phyloP scores from a whole-genome alignment of 1,140 invertebrate species.

The Cryptotermes secundus region DNA sequence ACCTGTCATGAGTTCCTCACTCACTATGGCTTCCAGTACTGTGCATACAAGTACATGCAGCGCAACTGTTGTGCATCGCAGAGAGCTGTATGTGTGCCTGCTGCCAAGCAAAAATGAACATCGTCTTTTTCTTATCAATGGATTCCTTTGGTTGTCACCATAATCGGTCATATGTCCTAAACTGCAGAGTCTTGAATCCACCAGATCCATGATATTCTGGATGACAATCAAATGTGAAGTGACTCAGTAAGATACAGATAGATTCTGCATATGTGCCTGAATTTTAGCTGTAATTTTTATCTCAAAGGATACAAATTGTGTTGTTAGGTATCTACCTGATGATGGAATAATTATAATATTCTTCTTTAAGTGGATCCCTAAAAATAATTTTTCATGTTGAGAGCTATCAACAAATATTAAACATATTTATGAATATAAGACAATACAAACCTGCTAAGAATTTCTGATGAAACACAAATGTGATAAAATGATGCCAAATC shows the following conservation, averaged over 20 bases:
- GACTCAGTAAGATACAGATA: background rate
- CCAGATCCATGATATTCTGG: too few species aligned
- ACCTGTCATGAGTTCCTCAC: slow-evolving; percentile 51
- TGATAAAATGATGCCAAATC: slow-evolving; percentile 1
- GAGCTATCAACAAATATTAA: background rate
- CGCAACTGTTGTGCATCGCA: slow-evolving; percentile 52
- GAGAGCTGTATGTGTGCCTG: slow-evolving; percentile 37
- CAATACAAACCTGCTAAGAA: too few species aligned
- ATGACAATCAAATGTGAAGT: background rate
- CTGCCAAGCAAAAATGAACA: background rate
- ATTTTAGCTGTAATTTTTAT: background rate
- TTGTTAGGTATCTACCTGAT: background rate
- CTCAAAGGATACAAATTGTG: background rate
- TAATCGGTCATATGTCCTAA: too few species aligned
- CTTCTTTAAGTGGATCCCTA: background rate
- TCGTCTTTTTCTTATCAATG: background rate
- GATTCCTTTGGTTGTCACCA: too few species aligned
- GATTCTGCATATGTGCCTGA: background rate
- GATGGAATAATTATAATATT: too few species aligned
- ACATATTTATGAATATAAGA: background rate
- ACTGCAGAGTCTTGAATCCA: too few species aligned
- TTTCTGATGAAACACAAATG: background rate
- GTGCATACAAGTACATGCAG: slow-evolving; percentile 50
- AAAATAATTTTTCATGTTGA: background rate
- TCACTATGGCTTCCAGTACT: slow-evolving; percentile 51